A percentile compares a stretch with the other conserved stretches of the same genome.
phyloP scores from a whole-genome alignment of 2,797 vertebrate species.

The Gymnopithys bicolor region DNA sequence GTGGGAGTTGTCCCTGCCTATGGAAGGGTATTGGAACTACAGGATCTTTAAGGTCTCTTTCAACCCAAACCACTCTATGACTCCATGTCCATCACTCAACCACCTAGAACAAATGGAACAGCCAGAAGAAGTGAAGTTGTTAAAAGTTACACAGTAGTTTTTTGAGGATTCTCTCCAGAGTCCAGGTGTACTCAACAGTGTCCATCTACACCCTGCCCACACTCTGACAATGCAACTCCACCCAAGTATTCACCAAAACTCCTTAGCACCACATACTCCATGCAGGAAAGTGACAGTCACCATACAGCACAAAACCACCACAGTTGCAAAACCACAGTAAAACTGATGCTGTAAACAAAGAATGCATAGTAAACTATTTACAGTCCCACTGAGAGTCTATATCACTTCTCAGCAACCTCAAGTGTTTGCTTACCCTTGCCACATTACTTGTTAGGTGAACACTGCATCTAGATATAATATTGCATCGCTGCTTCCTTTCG shows the following conservation, averaged over 20 bases:
- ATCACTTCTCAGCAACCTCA: background rate
- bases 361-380: accelerated
- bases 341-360: background rate
- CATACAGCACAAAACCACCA: background rate
- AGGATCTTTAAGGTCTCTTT: background rate
- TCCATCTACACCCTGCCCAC: background rate
- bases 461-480: background rate
- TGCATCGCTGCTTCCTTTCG: background rate
- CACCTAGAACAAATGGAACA: background rate
- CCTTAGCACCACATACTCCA: background rate
- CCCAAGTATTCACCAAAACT: background rate
- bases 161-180: background rate
- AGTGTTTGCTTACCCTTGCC: background rate
- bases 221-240: background rate
- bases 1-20: background rate
- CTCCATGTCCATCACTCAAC: background rate
- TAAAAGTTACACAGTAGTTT: background rate
- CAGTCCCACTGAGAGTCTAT: background rate
- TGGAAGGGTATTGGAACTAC: accelerated
- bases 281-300: background rate
- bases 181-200: background rate
- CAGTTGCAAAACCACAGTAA: background rate
- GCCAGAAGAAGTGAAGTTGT: background rate
- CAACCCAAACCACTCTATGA: background rate
- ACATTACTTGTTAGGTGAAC: background rate